These are phyloP conservation scores for Myopa testacea DNA, from an alignment of 2,888 invertebrate genomes.

Conservation along the genomic window DNA sequence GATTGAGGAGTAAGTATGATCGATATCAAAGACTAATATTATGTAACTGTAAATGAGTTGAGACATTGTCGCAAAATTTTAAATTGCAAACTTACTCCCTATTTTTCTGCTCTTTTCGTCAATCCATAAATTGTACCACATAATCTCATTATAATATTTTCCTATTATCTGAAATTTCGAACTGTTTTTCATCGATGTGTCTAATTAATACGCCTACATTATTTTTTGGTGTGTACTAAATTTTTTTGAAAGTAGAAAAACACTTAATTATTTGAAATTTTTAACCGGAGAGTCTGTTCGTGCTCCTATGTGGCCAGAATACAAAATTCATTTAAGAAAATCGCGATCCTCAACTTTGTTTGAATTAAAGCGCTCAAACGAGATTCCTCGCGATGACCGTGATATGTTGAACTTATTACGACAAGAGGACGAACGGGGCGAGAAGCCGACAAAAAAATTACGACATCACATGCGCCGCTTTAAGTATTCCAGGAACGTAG, in stretches of 20 bases:
- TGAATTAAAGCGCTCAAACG: constrained; percentile 50
- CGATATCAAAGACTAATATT: background rate
- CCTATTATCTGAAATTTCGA: background rate
- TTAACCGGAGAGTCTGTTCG: constrained; percentile 68
- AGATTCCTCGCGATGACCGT: constrained; percentile 56
- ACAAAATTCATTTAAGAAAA: constrained; percentile 53
- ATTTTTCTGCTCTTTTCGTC: constrained; percentile 14
- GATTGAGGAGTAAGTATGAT: constrained; percentile 74
- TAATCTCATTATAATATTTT: background rate
- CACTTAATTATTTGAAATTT: constrained; percentile 73
- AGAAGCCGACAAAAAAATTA: constrained; percentile 69
- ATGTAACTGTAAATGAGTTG: background rate
- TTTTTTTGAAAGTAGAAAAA: constrained; percentile 51
- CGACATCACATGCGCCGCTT: constrained; percentile 74
- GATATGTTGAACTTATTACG: constrained; percentile 69
- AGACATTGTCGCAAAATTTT: background rate
- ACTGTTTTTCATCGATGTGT: too few species aligned
- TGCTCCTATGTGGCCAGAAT: constrained; percentile 44
- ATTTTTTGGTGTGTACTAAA: background rate
- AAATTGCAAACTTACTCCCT: background rate
- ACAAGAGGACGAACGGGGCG: constrained; percentile 74
- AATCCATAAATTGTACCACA: background rate
- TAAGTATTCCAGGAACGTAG: constrained; percentile 72
- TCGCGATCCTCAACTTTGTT: constrained; percentile 54
- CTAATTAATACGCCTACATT: too few species aligned